Evolutionary conservation across 2,888 invertebrate genomes (phyloP).

Genomic region (Camptogramma bilineatum): DNA sequence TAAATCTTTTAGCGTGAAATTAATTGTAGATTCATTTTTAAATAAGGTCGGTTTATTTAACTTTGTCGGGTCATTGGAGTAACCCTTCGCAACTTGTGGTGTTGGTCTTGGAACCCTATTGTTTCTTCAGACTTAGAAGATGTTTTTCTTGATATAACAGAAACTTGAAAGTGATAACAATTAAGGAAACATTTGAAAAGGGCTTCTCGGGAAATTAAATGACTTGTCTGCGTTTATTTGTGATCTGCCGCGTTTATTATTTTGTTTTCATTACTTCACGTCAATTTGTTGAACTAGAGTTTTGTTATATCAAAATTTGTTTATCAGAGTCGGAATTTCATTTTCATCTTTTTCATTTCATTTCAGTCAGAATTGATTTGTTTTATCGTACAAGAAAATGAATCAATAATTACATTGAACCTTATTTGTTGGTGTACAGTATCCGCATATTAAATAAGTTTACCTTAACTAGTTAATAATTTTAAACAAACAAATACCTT

Average conservation of each 20-base stretch:
- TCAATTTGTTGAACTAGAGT: too few species aligned
- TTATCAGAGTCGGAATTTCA: too few species aligned
- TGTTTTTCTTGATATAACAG: slow-evolving; percentile 15
- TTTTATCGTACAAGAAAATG: too few species aligned
- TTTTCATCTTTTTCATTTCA: too few species aligned
- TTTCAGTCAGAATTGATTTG: too few species aligned
- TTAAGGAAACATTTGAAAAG: slow-evolving; percentile 1
- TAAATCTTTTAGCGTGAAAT: slow-evolving; percentile 23
- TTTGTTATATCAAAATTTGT: too few species aligned
- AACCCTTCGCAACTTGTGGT: slow-evolving; percentile 33
- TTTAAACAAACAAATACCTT: slow-evolving; percentile 19
- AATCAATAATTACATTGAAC: background rate
- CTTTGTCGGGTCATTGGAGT: slow-evolving; percentile 35
- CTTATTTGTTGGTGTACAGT: background rate
- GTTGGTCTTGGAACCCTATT: slow-evolving; percentile 25
- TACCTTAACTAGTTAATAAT: background rate
- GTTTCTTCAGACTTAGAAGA: slow-evolving; percentile 19
- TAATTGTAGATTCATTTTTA: slow-evolving; percentile 36
- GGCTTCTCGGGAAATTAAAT: background rate
- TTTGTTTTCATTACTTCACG: too few species aligned
- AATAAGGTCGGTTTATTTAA: slow-evolving; percentile 39
- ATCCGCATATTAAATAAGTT: too few species aligned
- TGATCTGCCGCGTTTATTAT: too few species aligned
- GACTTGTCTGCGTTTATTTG: too few species aligned
- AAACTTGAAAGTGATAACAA: slow-evolving; percentile 3